A percentile compares a stretch with the other conserved stretches of the same genome.
Evolutionary conservation across 2,113 vertebrate genomes (phyloP).

Genomic region (Psammodynastes pulverulentus): DNA sequence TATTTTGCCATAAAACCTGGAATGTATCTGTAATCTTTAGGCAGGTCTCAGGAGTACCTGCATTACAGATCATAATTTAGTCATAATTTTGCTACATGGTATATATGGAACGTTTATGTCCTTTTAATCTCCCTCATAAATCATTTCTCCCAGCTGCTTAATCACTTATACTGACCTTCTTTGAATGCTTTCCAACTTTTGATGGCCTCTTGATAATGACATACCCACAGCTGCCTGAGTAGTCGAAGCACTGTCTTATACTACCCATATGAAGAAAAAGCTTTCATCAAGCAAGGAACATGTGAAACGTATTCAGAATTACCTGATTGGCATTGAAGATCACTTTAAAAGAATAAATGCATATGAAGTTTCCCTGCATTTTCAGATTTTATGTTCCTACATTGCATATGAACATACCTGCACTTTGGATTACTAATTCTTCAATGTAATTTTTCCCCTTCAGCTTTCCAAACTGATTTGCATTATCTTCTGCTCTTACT

Average conservation of each 20-base stretch:
- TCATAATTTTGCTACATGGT: constrained; percentile 16
- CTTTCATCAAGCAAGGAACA: not conserved
- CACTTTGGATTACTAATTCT: constrained; percentile 13
- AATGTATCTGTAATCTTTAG: constrained; percentile 16
- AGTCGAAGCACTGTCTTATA: constrained; percentile 12
- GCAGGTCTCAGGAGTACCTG: constrained; percentile 10
- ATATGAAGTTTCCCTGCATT: not conserved
- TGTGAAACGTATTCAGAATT: not conserved
- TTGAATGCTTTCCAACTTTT: constrained; percentile 31
- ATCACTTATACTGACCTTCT: constrained; percentile 34
- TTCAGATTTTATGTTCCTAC: not conserved
- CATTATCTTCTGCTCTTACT: constrained; percentile 20
- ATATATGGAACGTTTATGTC: constrained; percentile 27
- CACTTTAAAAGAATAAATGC: not conserved
- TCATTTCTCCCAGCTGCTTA: constrained; percentile 25
- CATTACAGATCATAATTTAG: constrained; percentile 9
- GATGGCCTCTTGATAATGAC: constrained; percentile 30
- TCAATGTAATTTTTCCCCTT: not conserved
- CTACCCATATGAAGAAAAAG: not conserved
- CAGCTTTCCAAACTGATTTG: not conserved
- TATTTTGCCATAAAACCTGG: not conserved
- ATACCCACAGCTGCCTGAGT: constrained; percentile 3
- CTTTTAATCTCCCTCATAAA: constrained; percentile 34
- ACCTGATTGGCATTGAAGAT: not conserved
- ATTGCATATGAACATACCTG: constrained; percentile 15